Evolutionary conservation across 2,113 vertebrate species (phyloP).

Genomic region (Sphaerodactylus townsendi): DNA sequence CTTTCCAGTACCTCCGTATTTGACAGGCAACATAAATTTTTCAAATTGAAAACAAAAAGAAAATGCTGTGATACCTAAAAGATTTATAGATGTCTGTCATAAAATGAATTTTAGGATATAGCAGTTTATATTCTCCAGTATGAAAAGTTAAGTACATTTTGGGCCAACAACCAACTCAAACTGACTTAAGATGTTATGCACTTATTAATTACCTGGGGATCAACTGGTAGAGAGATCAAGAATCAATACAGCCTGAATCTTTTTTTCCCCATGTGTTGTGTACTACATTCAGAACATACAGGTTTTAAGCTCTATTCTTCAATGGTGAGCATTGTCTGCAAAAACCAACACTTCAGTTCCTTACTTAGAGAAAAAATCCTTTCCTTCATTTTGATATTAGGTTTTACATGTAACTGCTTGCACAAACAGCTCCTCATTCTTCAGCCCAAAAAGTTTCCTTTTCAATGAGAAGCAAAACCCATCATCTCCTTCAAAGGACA

Average conservation of each 20-base stretch:
- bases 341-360: slow-evolving; percentile 41
- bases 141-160: not conserved
- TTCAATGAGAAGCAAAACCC: slow-evolving; percentile 49
- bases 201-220: slow-evolving; percentile 30
- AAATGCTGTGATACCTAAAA: not conserved
- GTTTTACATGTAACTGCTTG: slow-evolving; percentile 53
- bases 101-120: not conserved
- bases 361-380: slow-evolving; percentile 46
- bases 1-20: slow-evolving; percentile 52
- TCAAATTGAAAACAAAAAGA: not conserved
- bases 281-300: slow-evolving; percentile 49
- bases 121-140: not conserved
- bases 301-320: slow-evolving; percentile 49
- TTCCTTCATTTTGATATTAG: slow-evolving; percentile 37
- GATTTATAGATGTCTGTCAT: not conserved
- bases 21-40: slow-evolving; percentile 55
- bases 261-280: slow-evolving; percentile 48
- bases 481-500: slow-evolving; percentile 37
- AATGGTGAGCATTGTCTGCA: slow-evolving; percentile 39
- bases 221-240: not conserved
- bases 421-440: slow-evolving; percentile 41
- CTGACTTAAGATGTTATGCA: slow-evolving; percentile 61
- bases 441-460: slow-evolving; percentile 58
- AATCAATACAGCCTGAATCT: slow-evolving; percentile 53
- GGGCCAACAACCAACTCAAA: slow-evolving; percentile 41